A percentile compares a stretch with the other conserved stretches of the same genome.
Evolutionary conservation across 2,113 vertebrate genomes (phyloP).

Genomic region (Ia io): DNA sequence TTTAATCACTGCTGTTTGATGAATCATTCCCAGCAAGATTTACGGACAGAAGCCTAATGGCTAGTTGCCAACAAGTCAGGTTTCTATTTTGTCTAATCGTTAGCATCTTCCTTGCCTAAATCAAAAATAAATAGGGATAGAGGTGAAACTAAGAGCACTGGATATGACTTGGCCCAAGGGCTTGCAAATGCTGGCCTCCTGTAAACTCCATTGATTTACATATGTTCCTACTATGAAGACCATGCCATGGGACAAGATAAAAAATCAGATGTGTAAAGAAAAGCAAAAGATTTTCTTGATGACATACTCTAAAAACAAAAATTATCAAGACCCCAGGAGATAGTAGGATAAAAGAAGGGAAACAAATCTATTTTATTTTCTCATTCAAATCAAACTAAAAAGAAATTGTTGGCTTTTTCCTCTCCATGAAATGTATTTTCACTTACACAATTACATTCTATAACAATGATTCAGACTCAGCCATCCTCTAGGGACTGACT

Average conservation of each 20-base stretch:
- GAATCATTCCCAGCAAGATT: background rate
- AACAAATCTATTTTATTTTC: background rate
- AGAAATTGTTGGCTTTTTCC: background rate
- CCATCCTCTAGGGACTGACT: background rate
- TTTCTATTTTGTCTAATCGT: background rate
- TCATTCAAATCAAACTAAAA: slow-evolving; percentile 23
- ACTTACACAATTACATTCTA: slow-evolving; percentile 32
- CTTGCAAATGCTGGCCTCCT: background rate
- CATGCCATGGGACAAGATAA: background rate
- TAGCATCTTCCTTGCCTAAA: background rate
- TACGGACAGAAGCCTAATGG: background rate
- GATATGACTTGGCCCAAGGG: background rate
- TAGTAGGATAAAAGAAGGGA: background rate
- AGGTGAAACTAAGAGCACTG: background rate
- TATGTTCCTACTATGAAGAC: background rate
- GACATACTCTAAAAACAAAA: background rate
- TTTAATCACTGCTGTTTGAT: background rate
- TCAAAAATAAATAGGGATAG: background rate
- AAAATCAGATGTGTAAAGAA: background rate
- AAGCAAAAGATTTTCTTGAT: background rate
- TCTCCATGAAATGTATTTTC: background rate
- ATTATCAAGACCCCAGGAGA: background rate
- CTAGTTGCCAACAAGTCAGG: background rate
- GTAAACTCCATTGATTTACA: background rate
- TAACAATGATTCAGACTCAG: background rate